Base-by-base conservation (phyloP, 2,888 invertebrate genomes). In the Drosophila kokeensis region DNA sequence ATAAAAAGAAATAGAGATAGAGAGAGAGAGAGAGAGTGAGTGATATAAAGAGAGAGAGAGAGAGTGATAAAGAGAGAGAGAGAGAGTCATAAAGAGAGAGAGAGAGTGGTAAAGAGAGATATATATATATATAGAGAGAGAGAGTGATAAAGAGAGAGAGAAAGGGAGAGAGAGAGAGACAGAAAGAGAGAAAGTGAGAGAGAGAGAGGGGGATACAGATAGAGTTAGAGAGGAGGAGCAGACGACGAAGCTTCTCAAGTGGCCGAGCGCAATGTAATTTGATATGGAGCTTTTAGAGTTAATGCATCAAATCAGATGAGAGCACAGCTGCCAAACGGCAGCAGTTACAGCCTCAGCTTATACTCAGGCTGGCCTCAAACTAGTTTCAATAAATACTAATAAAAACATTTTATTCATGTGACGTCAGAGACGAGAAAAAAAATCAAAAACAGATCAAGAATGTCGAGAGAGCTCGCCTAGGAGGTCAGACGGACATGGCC, bases 341-440 rank as follows among this genome's bases (percentile, higher is more conserved):
- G 30, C 68, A 63, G 24, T 62, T 53, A 3, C 57, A 71, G 30
- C 61, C 52, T 7, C 64, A 57, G 6, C 58, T 48, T 30, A 67
- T 52, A 45, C 74, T 65, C 67, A 61, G 69, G 67, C 67, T 62
- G 65, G 57, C 61, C 70, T 60, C 57, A 36, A 83, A 69, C 83
- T 76, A 84, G 83, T 85, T 82, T 63, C 69, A 81, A 79, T 83
- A 85, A 83, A 83, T 79, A 85, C 78, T 76, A 81, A 76, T 70
- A 76, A 84, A 82, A 79, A 76, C 83, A 68, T 66, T 61, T 59
- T 38, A 61, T 24, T 38, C 30, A 34, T 40, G 66, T 77, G 76
- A 77, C 76, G 77, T 77, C 76, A 77, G 62, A 30, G 15, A 24
- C n/a, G 6, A 40, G 24, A 69, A 34, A 48, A 24, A 24, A 36